Percentiles rank a stretch among this genome's conserved stretches.
phyloP scores from a whole-genome alignment of 1,140 invertebrate species.

The Cyclargus thomasi region DNA sequence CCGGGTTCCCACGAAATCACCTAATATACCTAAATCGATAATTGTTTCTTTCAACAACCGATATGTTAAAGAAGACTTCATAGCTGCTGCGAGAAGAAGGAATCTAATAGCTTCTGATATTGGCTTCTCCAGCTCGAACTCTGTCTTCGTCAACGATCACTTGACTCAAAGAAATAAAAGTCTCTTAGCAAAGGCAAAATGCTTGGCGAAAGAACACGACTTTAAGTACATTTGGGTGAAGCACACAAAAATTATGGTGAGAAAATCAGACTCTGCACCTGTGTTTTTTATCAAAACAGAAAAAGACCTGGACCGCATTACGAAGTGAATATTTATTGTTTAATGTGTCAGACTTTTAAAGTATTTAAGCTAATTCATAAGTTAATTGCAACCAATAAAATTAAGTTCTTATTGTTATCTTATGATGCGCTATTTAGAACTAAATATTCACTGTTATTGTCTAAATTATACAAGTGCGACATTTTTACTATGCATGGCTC shows the following conservation, averaged over 20 bases:
- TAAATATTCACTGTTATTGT: not conserved
- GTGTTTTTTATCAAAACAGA: constrained; percentile 20
- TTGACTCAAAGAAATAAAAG: constrained; percentile 17
- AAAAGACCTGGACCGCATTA: constrained; percentile 20
- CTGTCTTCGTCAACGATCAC: constrained; percentile 21
- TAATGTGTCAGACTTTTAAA: no score
- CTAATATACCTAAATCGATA: constrained; percentile 8
- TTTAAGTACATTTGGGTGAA: constrained; percentile 25
- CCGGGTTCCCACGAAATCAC: constrained; percentile 4
- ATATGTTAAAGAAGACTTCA: constrained; percentile 17
- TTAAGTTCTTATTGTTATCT: not conserved
- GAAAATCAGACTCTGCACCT: constrained; percentile 18
- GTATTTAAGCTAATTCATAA: constrained; percentile 16
- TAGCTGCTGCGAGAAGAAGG: not conserved
- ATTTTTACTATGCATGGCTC: not conserved
- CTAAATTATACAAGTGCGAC: not conserved
- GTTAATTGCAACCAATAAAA: not conserved
- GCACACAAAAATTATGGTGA: constrained; percentile 20
- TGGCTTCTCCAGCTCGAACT: not conserved
- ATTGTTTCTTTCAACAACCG: constrained; percentile 16
- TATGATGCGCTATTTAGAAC: no score
- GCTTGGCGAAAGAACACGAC: constrained; percentile 15
- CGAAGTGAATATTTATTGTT: no score
- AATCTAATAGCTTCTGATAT: not conserved
- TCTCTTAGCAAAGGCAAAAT: constrained; percentile 15